These are phyloP conservation scores for Euleptes europaea DNA, from an alignment of 2,113 vertebrate genomes.

Conservation along the genomic window DNA sequence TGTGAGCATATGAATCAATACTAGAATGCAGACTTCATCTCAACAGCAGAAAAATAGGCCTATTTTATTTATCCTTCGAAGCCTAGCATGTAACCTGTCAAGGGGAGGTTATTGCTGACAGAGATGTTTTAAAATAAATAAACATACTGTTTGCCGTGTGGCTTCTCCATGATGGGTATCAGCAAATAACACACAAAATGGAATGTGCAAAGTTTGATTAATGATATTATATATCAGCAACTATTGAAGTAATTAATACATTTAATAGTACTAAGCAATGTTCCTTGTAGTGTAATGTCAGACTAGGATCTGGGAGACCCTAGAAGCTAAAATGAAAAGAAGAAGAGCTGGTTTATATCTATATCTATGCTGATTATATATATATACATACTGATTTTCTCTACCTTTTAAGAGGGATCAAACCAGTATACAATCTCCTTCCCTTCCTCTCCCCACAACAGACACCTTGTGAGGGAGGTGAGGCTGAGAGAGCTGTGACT, in stretches of 20 bases:
- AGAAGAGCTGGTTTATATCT: no score
- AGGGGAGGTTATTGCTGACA: background rate
- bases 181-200: background rate
- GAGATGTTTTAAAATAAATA: background rate
- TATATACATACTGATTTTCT: no score
- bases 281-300: background rate
- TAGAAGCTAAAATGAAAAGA: no score
- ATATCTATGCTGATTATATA: no score
- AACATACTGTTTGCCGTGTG: background rate
- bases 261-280: background rate
- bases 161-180: background rate
- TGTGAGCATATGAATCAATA: slow-evolving; percentile 28
- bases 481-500: no score
- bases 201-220: background rate
- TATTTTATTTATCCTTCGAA: slow-evolving; percentile 11
- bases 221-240: background rate
- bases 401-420: no score
- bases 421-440: no score
- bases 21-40: background rate
- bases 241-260: background rate
- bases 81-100: background rate
- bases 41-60: background rate
- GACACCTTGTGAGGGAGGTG: no score
- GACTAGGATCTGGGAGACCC: no score
- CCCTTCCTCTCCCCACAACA: no score